Base-by-base conservation (phyloP, 2,113 vertebrate species). In the Corythornis madagascariensis region DNA sequence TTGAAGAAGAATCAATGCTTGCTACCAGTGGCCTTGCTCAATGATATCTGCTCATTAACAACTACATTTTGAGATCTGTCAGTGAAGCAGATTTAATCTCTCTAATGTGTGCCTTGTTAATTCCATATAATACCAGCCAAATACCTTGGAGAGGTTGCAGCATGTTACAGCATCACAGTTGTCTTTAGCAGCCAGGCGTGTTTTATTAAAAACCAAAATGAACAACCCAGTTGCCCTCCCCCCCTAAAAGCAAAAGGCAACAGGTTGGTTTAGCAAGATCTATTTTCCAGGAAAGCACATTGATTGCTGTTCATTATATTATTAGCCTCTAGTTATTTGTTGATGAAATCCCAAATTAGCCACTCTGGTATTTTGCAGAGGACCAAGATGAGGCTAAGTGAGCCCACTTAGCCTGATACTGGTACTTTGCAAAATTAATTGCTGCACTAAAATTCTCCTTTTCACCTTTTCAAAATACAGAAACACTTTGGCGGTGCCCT, bases 41-140 rank as follows among this genome's bases (percentile, higher is more conserved):
- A 56, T 89, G 89, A 19, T 91, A 94, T 14, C 88, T 85, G 73
- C 95, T 95, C 88, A 93, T 95, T 95, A 95, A 88, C 92, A 94
- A 70, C 85, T 90, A 74, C 85, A 81, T 90, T 95, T 92, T 93
- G 92, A 95, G 85, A 95, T 92, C 82, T 93, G 92, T 90, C 94
- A 96, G 86, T 78, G 90, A 94, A 78, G 88, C 92, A 94, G 92
- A 95, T 93, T 93, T 94, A 95, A 94, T 95, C 94, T 95, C 88
- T 88, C 88, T 92, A 75, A 92, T 77, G 64, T 94, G 86, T 25
- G 61, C 83, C 90, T 94, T 90, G 93, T 90, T 96, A 96, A 96
- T 96, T 96, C 94, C 66, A 86, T 90, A 71, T 92, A 96, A 96
- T 93, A 85, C 93, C 70, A 90, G 88, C 57, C 88, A 92, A 95